Base-by-base conservation (phyloP, 2,888 invertebrate species). In the Protonemura montana region DNA sequence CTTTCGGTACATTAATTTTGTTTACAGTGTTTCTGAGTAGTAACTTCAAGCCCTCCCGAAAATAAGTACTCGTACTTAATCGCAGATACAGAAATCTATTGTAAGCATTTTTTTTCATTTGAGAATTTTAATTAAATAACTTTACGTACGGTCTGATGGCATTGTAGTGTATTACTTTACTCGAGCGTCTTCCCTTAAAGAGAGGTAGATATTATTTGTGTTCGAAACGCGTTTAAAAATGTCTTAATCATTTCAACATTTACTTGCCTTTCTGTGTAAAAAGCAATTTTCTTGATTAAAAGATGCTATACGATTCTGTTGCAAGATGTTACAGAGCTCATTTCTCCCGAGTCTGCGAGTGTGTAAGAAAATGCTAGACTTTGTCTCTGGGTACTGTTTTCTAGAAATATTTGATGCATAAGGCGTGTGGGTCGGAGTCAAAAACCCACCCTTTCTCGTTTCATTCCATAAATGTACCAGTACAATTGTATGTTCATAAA, bases 271-370 rank as follows among this genome's bases (percentile, higher is more conserved):
- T 2, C 59, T 59, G 59, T 59, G 13, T 41, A n/a, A 35, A 59
- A 59, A 59, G 59, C 59, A 59, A 59, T 59, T 59, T 59, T 21
- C 59, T 59, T 59, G 59, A 59, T 59, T 59, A 59, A 59, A 59
- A 59, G 59, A 59, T n/a, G n/a, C n/a, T n/a, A n/a, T 13, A 59
- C 1, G 59, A 59, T 16, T 2, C 6, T 59, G 16, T 59, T 59
- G 13, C 59, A 59, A 59, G 59, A 59, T 59, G 59, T 59, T 59
- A 59, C 59, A 59, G 21, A 10, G 21, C 59, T 16, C 59, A 59
- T 59, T 59, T 59, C 21, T 13, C 59, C 21, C 21, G 59, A 21
- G 13, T 59, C 16, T 59, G 59, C 59, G 59, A 10, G n/a, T n/a
- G n/a, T n/a, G n/a, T 21, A 10, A 59, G 21, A 59, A 59, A 7